Conservation (phyloP, 2,113 vertebrate genomes). For the Myxocyprinus asiaticus region DNA sequence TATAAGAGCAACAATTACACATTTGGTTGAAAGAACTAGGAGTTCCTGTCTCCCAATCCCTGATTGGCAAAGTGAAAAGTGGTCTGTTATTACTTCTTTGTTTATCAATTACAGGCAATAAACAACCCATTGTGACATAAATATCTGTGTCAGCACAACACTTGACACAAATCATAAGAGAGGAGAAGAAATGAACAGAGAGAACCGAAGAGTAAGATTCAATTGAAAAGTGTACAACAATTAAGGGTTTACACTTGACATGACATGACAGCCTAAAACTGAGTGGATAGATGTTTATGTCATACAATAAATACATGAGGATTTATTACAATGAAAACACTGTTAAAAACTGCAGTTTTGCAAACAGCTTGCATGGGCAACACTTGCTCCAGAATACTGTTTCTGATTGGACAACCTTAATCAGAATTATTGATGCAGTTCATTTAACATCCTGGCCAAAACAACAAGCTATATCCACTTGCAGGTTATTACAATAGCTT, state of each 20-base stretch:
- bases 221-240: neutral
- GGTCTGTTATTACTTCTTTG: neutral
- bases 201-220: constrained; percentile 7
- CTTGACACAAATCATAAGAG: neutral
- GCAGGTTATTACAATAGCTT: too few species aligned
- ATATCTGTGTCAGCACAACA: neutral
- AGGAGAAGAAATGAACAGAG: neutral
- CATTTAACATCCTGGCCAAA: too few species aligned
- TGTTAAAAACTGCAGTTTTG: neutral
- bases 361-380: neutral
- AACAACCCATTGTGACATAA: neutral
- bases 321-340: neutral
- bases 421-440: too few species aligned
- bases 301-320: neutral
- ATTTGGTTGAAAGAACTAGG: too few species aligned
- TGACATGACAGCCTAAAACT: neutral
- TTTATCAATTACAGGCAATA: constrained; percentile 7
- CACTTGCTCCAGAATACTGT: too few species aligned
- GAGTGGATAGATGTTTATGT: constrained; percentile 6
- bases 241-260: constrained; percentile 1
- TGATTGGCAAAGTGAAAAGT: too few species aligned
- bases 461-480: too few species aligned
- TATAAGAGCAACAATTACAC: too few species aligned
- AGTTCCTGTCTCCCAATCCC: too few species aligned
- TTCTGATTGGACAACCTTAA: too few species aligned